Percentiles rank a stretch among this genome's conserved stretches.
Evolutionary conservation across 1,140 invertebrate genomes (phyloP).

Genomic region (Drosophila baimaii): DNA sequence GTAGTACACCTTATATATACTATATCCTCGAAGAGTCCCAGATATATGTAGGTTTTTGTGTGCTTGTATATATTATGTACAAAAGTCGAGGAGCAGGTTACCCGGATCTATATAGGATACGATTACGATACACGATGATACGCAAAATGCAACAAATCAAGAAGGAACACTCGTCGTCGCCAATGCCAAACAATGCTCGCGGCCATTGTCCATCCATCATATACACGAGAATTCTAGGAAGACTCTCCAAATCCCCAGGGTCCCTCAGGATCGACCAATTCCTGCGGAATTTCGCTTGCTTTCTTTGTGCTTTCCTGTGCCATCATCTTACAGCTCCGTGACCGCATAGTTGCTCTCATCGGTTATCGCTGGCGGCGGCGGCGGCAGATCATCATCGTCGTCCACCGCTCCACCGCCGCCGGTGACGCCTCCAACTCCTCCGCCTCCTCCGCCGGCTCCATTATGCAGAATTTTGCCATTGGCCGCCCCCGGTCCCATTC

Average conservation of each 20-base stretch:
- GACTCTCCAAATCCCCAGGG: conserved; percentile 16
- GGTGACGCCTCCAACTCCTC: not conserved
- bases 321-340: conserved; percentile 78
- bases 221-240: conserved; percentile 46
- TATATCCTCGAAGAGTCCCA: conserved; percentile 11
- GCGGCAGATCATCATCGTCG: conserved; percentile 77
- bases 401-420: conserved; percentile 43
- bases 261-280: conserved; percentile 26
- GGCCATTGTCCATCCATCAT: conserved; percentile 28
- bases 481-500: conserved; percentile 37
- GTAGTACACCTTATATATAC: not conserved
- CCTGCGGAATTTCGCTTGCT: conserved; percentile 1
- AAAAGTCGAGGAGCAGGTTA: conserved; percentile 62
- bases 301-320: not conserved
- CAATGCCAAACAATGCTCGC: conserved; percentile 13
- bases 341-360: conserved; percentile 84
- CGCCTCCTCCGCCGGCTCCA: conserved; percentile 31
- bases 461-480: conserved; percentile 69
- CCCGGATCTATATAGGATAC: conserved; percentile 47
- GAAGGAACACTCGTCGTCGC: conserved; percentile 52
- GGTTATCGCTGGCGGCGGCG: conserved; percentile 81
- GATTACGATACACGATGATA: conserved; percentile 41
- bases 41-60: conserved; percentile 31
- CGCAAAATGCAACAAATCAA: conserved; percentile 48
- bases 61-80: conserved; percentile 59